Percentiles rank a stretch among this genome's conserved stretches.
Conservation (phyloP, 2,888 invertebrate species). For the Lymantria dispar region DNA sequence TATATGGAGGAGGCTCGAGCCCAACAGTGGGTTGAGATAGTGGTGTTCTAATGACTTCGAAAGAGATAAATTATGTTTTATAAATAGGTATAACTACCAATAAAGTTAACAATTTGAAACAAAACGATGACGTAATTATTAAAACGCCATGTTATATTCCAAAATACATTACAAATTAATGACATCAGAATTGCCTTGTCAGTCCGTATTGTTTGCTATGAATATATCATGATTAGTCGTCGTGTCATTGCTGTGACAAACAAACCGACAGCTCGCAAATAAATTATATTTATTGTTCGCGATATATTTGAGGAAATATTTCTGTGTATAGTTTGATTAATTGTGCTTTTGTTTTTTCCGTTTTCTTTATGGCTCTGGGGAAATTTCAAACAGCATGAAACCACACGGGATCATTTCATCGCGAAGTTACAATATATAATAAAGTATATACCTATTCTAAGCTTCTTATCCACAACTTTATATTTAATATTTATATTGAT, state of each 20-base stretch:
- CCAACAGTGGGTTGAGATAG: too few species aligned
- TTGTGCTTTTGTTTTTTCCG: not conserved
- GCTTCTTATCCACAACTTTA: too few species aligned
- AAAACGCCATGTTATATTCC: not conserved
- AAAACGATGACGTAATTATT: not conserved
- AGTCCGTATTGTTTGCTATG: not conserved
- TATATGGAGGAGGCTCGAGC: too few species aligned
- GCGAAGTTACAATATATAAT: not conserved
- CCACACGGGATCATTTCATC: not conserved
- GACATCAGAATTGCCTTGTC: not conserved
- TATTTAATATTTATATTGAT: too few species aligned
- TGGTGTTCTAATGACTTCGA: too few species aligned
- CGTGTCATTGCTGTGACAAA: not conserved
- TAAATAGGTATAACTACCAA: too few species aligned
- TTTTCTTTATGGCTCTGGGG: not conserved
- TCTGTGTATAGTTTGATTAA: not conserved
- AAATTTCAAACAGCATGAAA: not conserved
- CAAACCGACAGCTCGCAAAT: not conserved
- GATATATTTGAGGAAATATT: not conserved
- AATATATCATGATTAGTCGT: not conserved
- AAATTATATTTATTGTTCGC: not conserved
- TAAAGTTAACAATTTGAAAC: not conserved
- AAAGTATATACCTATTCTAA: not conserved
- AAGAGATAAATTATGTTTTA: too few species aligned
- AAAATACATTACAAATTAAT: not conserved